Base-by-base conservation (phyloP, 2,797 vertebrate species). In the Hippopotamyrus pictus region DNA sequence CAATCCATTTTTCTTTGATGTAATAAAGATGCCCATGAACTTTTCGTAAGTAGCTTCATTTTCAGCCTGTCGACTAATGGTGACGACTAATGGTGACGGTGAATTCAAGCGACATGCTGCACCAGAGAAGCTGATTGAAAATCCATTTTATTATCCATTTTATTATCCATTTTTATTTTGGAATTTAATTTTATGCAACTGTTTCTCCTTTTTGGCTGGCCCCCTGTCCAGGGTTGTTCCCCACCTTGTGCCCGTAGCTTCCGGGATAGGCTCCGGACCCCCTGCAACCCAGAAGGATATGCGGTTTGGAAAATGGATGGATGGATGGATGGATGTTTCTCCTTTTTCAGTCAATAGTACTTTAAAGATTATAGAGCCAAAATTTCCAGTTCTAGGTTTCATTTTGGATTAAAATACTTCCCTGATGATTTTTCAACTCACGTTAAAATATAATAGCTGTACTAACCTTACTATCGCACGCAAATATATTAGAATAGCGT, bases 1-100 rank as follows among this genome's bases (percentile, higher is more conserved):
- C 22, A 33, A 90, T 73, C 95, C 93, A 93, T 95, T 96, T 94
- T 94, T 93, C 93, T 95, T 94, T 94, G 92, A 92, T 92, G 92
- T 86, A 92, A 93, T 92, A 95, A 94, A 92, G 91, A 94, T 92
- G 91, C 93, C 94, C 92, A 93, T 92, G 91, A 92, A 92, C 91
- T 92, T 93, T 91, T 91, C 91, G 93, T 93, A 94, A 93, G 92
- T 92, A 88, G 44, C 65, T 65, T 51, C 88, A 84, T 88, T 92
- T 88, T 90, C 90, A 89, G 92, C 91, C 25, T 90, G 88, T 92
- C 89, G 92, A 90, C 91, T 91, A 87, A 62, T 51, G 44, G 29
- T 59, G 11, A 3, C 83, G 85, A 90, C 91, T 91, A 87, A 62
- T 51, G 44, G 29, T 69, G 11, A 3, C 83, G 82, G 89, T 90